Evolutionary conservation across 2,797 vertebrate species (phyloP), one percentile per base, ranked within the genome.

Genomic region (Enteromius fasciolatus): DNA sequence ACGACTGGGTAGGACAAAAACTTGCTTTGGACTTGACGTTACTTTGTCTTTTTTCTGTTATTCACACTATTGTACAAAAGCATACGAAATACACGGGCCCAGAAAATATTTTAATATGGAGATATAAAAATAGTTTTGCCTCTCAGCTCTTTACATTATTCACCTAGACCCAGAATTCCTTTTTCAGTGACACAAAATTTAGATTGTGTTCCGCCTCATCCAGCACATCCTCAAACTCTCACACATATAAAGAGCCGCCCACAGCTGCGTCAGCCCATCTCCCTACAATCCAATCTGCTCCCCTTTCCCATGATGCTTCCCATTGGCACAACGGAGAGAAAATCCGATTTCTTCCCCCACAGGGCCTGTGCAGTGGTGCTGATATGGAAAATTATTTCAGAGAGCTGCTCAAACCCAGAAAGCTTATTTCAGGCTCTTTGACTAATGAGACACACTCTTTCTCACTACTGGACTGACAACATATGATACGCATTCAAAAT

Each of bases 311-410:
- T 94, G 92, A 94, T 93, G 93, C 92, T 93, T 93, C 92, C 92
- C 92, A 93, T 92, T 94, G 92, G 93, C 93, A 93, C 92, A 85
- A 84, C 85, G 89, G 91, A 88, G 88, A 94, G 92, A 92, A 94
- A 92, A 94, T 93, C 91, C 79, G 91, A 94, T 93, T 92, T 94
- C 92, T 91, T 93, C 91, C 91, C 93, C 93, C 93, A 93, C 91
- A 92, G 94, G 94, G 91, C 91, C 91, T 90, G 89, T 93, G 92
- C 90, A 92, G 92, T 92, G 92, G 89, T 87, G 92, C 91, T 93
- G 94, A 94, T 95, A 94, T 92, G 93, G 93, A 93, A 93, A 94
- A 94, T 93, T 86, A 93, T 94, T 94, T 93, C 92, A 92, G 91
- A 77, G 91, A 79, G 87, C 90, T 91, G 91, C 90, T 92, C 90